phyloP scores from a whole-genome alignment of 1,140 invertebrate genomes.

The Danaus melanippus region DNA sequence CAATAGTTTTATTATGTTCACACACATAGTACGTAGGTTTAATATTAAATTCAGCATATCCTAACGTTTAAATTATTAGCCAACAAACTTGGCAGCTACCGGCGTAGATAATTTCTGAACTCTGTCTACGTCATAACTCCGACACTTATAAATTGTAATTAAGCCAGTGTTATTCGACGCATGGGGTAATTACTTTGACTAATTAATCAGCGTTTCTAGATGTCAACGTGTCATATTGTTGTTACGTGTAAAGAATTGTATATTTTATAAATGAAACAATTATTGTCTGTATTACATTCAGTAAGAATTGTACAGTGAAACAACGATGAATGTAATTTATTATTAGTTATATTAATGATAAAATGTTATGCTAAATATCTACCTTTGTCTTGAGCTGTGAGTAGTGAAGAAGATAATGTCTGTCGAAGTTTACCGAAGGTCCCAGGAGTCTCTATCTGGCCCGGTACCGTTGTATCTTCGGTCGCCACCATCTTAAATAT shows the following conservation, averaged over 20 bases:
- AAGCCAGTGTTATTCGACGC: constrained; percentile 12
- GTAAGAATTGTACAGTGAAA: too few relatives aligned
- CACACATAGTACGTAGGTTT: neutral
- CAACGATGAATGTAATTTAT: too few relatives aligned
- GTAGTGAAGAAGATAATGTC: constrained; percentile 83
- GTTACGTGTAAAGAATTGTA: too few relatives aligned
- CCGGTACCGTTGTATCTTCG: constrained; percentile 75
- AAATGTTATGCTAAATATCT: constrained; percentile 16
- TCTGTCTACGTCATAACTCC: constrained; percentile 8
- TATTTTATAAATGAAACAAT: too few relatives aligned
- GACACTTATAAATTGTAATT: constrained; percentile 26
- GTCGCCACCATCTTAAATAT: constrained; percentile 81
- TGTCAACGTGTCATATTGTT: too few relatives aligned
- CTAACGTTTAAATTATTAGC: constrained; percentile 16
- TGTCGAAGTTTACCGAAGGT: constrained; percentile 87
- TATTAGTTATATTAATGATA: constrained; percentile 1
- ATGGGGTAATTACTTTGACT: constrained; percentile 8
- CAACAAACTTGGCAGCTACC: constrained; percentile 11
- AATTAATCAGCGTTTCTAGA: constrained; percentile 1
- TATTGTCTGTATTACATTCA: too few relatives aligned
- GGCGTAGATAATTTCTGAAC: constrained; percentile 14
- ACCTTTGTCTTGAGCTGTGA: constrained; percentile 88
- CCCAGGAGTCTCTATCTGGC: constrained; percentile 71
- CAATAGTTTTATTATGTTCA: neutral
- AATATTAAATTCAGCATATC: constrained; percentile 10